Evolutionary conservation across 2,113 vertebrate species (phyloP).

Genomic region (Amphilophus citrinellus): DNA sequence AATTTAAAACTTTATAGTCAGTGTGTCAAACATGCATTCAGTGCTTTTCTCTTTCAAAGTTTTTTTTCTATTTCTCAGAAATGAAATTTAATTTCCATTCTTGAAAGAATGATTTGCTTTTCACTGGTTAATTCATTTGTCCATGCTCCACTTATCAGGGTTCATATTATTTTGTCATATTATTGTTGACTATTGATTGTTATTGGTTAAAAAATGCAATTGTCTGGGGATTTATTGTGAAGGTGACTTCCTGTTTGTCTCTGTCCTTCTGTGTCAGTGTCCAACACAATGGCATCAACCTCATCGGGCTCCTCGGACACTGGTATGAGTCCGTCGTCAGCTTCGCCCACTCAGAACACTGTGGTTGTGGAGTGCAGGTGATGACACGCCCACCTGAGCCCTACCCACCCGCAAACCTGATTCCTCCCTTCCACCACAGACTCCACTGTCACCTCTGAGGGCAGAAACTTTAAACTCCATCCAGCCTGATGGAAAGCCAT

Average conservation of each 20-base stretch:
- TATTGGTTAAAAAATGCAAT: no score
- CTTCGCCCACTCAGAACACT: constrained; percentile 94
- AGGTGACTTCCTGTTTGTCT: neutral
- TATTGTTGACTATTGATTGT: no score
- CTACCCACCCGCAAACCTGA: constrained; percentile 69
- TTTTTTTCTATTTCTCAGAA: neutral
- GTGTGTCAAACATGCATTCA: no score
- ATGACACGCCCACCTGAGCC: constrained; percentile 82
- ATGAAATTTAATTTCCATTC: neutral
- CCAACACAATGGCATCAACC: constrained; percentile 92
- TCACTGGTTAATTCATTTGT: neutral
- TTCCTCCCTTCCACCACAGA: constrained; percentile 70
- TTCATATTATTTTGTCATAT: neutral
- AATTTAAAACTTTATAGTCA: no score
- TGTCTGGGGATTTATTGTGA: no score
- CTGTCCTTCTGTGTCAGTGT: constrained; percentile 79
- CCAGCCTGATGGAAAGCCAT: constrained; percentile 9
- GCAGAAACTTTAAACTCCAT: neutral
- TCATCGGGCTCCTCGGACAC: constrained; percentile 97
- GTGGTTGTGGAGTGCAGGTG: constrained; percentile 99
- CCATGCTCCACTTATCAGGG: neutral
- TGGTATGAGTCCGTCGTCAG: constrained; percentile 94
- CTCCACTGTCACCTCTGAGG: neutral
- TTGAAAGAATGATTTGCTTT: neutral
- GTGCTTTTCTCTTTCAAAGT: no score